Percentiles rank a stretch among this genome's conserved stretches.
Evolutionary conservation across 1,140 invertebrate genomes (phyloP).

Genomic region (Hypothenemus hampei): DNA sequence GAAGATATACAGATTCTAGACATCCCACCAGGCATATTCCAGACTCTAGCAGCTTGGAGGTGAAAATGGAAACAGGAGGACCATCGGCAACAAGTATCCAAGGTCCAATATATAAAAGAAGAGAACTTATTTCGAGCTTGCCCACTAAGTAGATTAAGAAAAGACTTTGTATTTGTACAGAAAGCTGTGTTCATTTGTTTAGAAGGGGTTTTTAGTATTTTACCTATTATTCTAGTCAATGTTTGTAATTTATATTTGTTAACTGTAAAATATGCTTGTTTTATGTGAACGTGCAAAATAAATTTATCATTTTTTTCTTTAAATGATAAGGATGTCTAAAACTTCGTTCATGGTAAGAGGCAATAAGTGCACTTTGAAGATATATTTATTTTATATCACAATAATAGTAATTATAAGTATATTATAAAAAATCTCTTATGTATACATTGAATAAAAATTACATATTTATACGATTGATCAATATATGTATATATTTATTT

Average conservation of each 20-base stretch:
- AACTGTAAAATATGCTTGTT: too few relatives aligned
- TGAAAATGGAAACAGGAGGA: constrained; percentile 29
- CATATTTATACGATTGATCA: constrained; percentile 3
- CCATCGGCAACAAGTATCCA: constrained; percentile 28
- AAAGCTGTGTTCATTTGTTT: too few relatives aligned
- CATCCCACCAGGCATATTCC: constrained; percentile 59
- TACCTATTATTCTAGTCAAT: too few relatives aligned
- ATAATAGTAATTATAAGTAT: constrained; percentile 17
- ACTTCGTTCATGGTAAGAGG: too few relatives aligned
- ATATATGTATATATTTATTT: too few relatives aligned
- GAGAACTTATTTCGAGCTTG: constrained; percentile 75
- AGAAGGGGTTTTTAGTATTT: too few relatives aligned
- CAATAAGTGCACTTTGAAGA: too few relatives aligned
- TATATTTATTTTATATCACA: constrained; percentile 20
- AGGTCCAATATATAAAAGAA: constrained; percentile 67
- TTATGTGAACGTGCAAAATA: too few relatives aligned
- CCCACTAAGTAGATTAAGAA: constrained; percentile 42
- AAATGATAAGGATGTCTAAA: too few relatives aligned
- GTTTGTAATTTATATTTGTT: too few relatives aligned
- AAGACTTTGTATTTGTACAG: background rate
- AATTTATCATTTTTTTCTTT: too few relatives aligned
- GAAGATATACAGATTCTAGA: constrained; percentile 58
- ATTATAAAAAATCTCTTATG: constrained; percentile 17
- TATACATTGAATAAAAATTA: constrained; percentile 10
- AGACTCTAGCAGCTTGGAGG: constrained; percentile 49